Evolutionary conservation across 2,888 invertebrate species (phyloP).

Genomic region (Halictus ligatus): DNA sequence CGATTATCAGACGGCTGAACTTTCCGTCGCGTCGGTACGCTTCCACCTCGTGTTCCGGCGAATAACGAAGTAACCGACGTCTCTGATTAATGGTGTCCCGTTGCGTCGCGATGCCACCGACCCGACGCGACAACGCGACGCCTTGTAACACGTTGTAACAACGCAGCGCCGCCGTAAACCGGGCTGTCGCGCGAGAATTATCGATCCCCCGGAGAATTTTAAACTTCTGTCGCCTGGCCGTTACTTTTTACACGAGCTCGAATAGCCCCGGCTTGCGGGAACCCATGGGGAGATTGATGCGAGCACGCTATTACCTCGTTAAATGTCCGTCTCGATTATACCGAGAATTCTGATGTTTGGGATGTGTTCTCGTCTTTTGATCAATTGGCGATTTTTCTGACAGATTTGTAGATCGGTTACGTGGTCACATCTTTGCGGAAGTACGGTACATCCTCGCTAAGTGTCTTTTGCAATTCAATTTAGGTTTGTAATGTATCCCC

Average conservation of each 20-base stretch:
- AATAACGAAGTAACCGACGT: slow-evolving; percentile 39
- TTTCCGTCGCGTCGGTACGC: slow-evolving; percentile 4
- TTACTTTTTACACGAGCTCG: neutral
- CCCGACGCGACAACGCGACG: neutral
- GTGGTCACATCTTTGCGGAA: neutral
- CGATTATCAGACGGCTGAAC: slow-evolving; percentile 15
- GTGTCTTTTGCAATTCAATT: neutral
- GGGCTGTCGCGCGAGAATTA: neutral
- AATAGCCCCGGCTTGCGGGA: no score
- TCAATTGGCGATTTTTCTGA: neutral
- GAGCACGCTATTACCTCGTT: neutral
- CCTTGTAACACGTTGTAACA: slow-evolving; percentile 27
- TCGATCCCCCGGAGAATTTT: neutral
- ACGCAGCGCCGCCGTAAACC: neutral
- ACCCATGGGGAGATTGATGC: neutral
- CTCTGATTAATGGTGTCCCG: slow-evolving; percentile 37
- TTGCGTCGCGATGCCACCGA: neutral
- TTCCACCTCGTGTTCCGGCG: slow-evolving; percentile 8
- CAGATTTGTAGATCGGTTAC: fast-evolving
- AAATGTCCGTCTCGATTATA: neutral
- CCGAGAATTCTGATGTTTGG: neutral
- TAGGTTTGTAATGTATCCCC: no score
- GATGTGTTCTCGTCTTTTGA: neutral
- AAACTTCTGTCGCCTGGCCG: slow-evolving; percentile 7
- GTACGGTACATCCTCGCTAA: neutral